phyloP scores from a whole-genome alignment of 2,888 invertebrate genomes.

The Balanococcus diminutus region DNA sequence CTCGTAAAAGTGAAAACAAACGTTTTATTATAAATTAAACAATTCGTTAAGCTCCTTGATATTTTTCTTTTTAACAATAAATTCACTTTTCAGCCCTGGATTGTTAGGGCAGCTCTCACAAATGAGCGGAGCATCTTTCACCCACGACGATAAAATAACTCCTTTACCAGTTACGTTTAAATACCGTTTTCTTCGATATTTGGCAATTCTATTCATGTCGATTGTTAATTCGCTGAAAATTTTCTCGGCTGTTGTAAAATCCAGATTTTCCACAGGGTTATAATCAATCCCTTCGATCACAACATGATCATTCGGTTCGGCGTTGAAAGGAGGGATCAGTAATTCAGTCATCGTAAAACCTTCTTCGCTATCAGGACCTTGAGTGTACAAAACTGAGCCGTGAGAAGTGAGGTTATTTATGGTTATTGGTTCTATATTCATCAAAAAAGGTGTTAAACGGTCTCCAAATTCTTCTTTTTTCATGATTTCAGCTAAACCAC shows the following conservation, averaged over 20 bases:
- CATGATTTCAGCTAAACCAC: slow-evolving; percentile 63
- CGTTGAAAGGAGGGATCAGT: slow-evolving; percentile 72
- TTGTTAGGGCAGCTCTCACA: background rate
- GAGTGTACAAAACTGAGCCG: slow-evolving; percentile 97
- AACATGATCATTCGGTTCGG: slow-evolving; percentile 72
- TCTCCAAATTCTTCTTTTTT: slow-evolving; percentile 64
- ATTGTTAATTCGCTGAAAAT: background rate
- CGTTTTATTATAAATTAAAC: background rate
- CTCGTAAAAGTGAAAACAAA: too few species aligned
- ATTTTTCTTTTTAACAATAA: background rate
- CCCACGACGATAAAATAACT: background rate
- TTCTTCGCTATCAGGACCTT: slow-evolving; percentile 68
- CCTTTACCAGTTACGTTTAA: background rate
- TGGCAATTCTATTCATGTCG: background rate
- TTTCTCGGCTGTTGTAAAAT: background rate
- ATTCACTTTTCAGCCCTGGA: background rate
- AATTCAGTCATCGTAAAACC: slow-evolving; percentile 70
- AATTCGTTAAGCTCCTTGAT: background rate
- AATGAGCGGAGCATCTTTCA: background rate
- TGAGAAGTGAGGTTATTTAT: slow-evolving; percentile 85
- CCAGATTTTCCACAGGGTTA: slow-evolving; percentile 68
- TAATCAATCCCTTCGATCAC: slow-evolving; percentile 65
- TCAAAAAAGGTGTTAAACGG: slow-evolving; percentile 65
- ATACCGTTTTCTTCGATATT: background rate
- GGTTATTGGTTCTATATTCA: slow-evolving; percentile 67